Base-by-base conservation (phyloP, 2,797 vertebrate genomes). In the Centroberyx gerrardi region DNA sequence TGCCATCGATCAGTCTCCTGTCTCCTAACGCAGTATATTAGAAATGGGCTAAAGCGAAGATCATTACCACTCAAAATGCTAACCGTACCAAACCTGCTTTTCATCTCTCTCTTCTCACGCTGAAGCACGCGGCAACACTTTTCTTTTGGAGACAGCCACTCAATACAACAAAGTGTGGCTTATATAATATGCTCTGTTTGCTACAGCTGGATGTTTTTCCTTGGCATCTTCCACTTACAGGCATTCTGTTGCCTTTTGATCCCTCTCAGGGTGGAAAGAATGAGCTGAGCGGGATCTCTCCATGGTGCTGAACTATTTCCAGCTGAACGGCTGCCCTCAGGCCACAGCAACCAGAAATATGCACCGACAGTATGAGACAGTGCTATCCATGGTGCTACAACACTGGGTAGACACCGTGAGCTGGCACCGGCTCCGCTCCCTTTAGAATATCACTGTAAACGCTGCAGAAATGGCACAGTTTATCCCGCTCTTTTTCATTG, bases 221-320 rank as follows among this genome's bases (percentile, higher is more conserved):
- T 81, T 69, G 65, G 80, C 74, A 78, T 86, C 72, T 70, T 76
- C 52, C 83, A 80, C 83, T 90, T 88, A 79, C 78, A 82, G 82
- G 80, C 82, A 71, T 83, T 87, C 75, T 76, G 76, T 70, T 85
- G 77, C 81, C 78, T 87, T 87, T 86, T 92, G 88, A 92, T 90
- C 83, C 69, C 62, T 62, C 72, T 82, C 65, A 79, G 79, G 79
- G 90, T 80, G 73, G 83, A 82, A 74, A 87, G 80, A 87, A 76
- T 63, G 72, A 84, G 84, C 80, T 10, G 67, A 88, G 73, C 75
- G 7, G 88, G 82, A 90, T 74, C 88, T 91, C 90, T 92, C 89
- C 83, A 29, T 87, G 89, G 87, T 88, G 81, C 90, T 90, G 89
- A 91, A 93, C 81, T 89, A 88, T 89, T 92, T 92, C 86, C 82